Evolutionary conservation across 2,888 invertebrate genomes (phyloP).

Genomic region (Panopea generosa): DNA sequence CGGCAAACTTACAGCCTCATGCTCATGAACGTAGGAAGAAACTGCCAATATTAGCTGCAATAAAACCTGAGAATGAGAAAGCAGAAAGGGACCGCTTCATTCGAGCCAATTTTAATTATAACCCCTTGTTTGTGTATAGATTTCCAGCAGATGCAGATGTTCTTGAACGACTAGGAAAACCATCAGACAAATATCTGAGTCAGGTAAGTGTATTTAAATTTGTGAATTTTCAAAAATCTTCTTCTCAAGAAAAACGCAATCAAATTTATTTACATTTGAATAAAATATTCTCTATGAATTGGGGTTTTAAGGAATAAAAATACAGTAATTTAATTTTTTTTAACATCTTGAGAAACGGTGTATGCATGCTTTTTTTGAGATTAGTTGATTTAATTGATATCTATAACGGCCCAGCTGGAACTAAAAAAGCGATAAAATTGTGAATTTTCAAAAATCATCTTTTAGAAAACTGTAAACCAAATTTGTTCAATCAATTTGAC

Average conservation of each 20-base stretch:
- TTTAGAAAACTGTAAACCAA: no score
- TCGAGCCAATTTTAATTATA: conserved; percentile 78
- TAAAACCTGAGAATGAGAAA: conserved; percentile 81
- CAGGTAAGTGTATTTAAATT: conserved; percentile 65
- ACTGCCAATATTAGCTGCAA: conserved; percentile 75
- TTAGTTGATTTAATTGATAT: no score
- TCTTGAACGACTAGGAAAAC: conserved; percentile 70
- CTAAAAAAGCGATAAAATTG: no score
- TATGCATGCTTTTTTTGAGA: no score
- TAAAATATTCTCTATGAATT: not conserved
- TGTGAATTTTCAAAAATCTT: no score
- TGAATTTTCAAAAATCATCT: no score
- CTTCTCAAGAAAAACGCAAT: no score
- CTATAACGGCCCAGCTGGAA: no score
- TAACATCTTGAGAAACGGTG: no score
- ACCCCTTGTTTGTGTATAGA: conserved; percentile 79
- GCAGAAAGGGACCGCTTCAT: conserved; percentile 80
- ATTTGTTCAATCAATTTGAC: no score
- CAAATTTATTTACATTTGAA: conserved; percentile 5
- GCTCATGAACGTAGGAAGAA: conserved; percentile 71
- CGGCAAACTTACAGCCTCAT: conserved; percentile 55
- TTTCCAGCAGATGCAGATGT: conserved; percentile 72
- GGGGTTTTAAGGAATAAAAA: conserved; percentile 5
- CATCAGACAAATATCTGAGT: conserved; percentile 74
- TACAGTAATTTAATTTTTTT: not conserved